Evolutionary conservation across 2,888 invertebrate species (phyloP), one percentile per base, ranked within the genome.

Genomic region (Ormyrus thymus): DNA sequence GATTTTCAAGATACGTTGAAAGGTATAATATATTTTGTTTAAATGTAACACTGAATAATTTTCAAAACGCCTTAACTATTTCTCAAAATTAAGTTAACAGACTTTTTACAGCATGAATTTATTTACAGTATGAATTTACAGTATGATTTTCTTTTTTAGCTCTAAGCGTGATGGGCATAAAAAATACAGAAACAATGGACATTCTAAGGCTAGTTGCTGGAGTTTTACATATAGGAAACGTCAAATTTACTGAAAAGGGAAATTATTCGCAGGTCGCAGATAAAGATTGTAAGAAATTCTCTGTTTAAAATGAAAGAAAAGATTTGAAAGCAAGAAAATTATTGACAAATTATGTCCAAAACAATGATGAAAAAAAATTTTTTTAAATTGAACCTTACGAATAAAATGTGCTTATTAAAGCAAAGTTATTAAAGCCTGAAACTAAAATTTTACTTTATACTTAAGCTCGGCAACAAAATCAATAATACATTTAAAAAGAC

Each of bases 221-320:
- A 45, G 91, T 94, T 82, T 90, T 94, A 56, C 94, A 94, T 86
- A 89, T 94, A 15, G 93, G 94, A 82, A 94, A 94, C 86, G 91
- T 94, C 81, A 85, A 90, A 46, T 94, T 94, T 87, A 86, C 86
- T 81, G 91, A 92, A 69, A 92, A 91, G 78, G 94, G 91, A 83
- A 91, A 91, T 86, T 91, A 91, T 84, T 93, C 94, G 0, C 90
- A 91, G 76, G 91, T 94, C 11, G 90, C 90, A 46, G 91, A 92
- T 85, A 91, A 91, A 72, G 91, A 92, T 82, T 92, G 94, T 93
- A 87, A 91, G 92, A 15, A 55, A 55, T 7, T 55, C 1, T 55
- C 53, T 29, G 29, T 68, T 51, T 7, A 29, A 29, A 29, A 3
- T 29, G 29, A 4, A 3, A 29, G 3, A 29, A 29, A 29, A 29